phyloP scores from a whole-genome alignment of 2,888 invertebrate species.

The Mactromeris polynyma region DNA sequence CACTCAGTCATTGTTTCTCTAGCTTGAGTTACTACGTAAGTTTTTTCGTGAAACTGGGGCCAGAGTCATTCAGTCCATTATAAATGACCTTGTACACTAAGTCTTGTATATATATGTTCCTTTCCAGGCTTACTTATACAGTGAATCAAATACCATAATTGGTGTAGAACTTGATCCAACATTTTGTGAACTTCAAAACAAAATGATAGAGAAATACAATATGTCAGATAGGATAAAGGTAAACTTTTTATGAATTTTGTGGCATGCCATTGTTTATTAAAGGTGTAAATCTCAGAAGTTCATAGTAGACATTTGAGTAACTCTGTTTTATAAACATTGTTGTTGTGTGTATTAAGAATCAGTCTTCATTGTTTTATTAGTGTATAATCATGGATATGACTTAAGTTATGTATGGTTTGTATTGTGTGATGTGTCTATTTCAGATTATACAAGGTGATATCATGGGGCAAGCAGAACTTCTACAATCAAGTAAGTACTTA shows the following conservation, averaged over 20 bases:
- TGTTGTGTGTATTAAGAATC: no score
- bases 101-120: constrained; percentile 27
- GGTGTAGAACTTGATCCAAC: constrained; percentile 92
- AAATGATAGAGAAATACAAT: constrained; percentile 89
- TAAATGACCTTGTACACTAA: no score
- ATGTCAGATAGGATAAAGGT: constrained; percentile 85
- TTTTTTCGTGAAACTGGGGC: no score
- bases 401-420: not conserved
- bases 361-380: no score
- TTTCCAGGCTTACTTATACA: constrained; percentile 90
- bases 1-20: no score
- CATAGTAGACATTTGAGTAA: no score
- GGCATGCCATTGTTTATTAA: no score
- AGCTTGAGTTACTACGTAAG: no score
- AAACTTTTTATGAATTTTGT: constrained; percentile 8
- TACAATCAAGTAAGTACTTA: constrained; percentile 84
- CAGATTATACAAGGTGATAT: constrained; percentile 90
- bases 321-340: no score
- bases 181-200: constrained; percentile 90
- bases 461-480: constrained; percentile 89
- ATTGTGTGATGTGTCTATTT: not conserved
- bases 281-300: no score
- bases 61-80: no score
- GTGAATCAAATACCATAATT: constrained; percentile 89
- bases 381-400: no score